These are phyloP conservation scores for Astyanax mexicanus DNA, from an alignment of 2,797 vertebrate genomes.

Conservation along the genomic window DNA sequence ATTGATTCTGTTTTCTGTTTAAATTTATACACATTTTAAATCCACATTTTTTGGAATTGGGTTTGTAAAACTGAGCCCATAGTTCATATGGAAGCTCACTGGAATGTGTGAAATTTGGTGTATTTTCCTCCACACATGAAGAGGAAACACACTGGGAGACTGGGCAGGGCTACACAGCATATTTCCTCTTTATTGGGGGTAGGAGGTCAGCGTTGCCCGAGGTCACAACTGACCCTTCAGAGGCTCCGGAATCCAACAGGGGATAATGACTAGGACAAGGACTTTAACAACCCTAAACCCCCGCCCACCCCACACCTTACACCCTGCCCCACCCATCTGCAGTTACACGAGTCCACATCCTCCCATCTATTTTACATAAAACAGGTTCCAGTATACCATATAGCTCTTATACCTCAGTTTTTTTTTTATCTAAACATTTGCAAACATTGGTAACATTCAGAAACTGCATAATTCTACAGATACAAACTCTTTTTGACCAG, in stretches of 20 bases:
- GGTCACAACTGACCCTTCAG: slow-evolving; percentile 46
- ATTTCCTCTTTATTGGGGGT: slow-evolving; percentile 32
- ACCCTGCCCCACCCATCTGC: too few relatives aligned
- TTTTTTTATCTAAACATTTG: neutral
- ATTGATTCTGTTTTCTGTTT: too few relatives aligned
- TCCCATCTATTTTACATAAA: neutral
- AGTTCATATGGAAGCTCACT: too few relatives aligned
- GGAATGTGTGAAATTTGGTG: too few relatives aligned
- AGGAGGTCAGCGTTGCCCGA: slow-evolving; percentile 48
- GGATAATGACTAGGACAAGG: slow-evolving; percentile 48
- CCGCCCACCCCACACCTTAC: neutral
- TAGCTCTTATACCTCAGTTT: neutral
- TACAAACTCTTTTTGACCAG: too few relatives aligned
- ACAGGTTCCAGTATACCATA: too few relatives aligned
- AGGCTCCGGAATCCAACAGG: slow-evolving; percentile 28
- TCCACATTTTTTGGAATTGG: too few relatives aligned
- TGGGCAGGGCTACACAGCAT: slow-evolving; percentile 3
- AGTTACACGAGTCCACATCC: neutral
- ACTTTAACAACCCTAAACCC: slow-evolving; percentile 16
- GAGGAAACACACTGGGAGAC: neutral
- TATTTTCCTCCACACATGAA: neutral
- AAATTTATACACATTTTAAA: too few relatives aligned
- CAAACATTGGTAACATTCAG: too few relatives aligned
- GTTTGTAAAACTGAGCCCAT: too few relatives aligned
- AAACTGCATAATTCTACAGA: neutral